Evolutionary conservation across 2,113 vertebrate genomes (phyloP).

Genomic region (Percopsis transmontana): DNA sequence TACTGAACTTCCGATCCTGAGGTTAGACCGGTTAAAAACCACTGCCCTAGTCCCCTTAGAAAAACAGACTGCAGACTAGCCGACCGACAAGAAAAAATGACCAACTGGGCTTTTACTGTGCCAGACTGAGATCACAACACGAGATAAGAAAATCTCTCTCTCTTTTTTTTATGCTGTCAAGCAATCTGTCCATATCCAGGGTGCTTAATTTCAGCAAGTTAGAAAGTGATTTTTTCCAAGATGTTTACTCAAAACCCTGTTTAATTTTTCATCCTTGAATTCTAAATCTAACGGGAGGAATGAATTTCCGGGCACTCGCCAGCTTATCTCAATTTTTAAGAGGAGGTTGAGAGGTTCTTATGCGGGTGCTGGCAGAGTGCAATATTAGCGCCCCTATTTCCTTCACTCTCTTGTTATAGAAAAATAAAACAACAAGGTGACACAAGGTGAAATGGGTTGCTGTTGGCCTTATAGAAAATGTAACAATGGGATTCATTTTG

Average conservation of each 20-base stretch:
- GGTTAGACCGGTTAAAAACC: no score
- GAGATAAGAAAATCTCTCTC: not conserved
- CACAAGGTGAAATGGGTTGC: not conserved
- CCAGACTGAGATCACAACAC: slow-evolving; percentile 36
- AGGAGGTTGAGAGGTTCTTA: not conserved
- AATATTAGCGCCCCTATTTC: slow-evolving; percentile 1
- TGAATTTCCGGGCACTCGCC: not conserved
- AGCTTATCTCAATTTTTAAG: not conserved
- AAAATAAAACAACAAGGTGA: not conserved
- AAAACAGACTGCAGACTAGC: slow-evolving; percentile 47
- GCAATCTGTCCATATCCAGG: not conserved
- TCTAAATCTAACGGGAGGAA: no score
- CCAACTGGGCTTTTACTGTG: slow-evolving; percentile 26
- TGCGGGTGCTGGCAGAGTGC: not conserved
- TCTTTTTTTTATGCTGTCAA: no score
- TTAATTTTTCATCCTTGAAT: no score
- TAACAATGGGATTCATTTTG: not conserved
- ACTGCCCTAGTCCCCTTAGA: slow-evolving; percentile 33
- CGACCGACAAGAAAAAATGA: slow-evolving; percentile 39
- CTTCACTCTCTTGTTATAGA: not conserved
- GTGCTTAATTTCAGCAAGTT: no score
- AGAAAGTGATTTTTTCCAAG: no score
- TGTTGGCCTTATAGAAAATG: not conserved
- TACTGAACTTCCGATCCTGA: no score
- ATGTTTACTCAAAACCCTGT: no score